These are phyloP conservation scores for Bilobella aurantiaca DNA, from an alignment of 1,140 invertebrate genomes.

Conservation along the genomic window DNA sequence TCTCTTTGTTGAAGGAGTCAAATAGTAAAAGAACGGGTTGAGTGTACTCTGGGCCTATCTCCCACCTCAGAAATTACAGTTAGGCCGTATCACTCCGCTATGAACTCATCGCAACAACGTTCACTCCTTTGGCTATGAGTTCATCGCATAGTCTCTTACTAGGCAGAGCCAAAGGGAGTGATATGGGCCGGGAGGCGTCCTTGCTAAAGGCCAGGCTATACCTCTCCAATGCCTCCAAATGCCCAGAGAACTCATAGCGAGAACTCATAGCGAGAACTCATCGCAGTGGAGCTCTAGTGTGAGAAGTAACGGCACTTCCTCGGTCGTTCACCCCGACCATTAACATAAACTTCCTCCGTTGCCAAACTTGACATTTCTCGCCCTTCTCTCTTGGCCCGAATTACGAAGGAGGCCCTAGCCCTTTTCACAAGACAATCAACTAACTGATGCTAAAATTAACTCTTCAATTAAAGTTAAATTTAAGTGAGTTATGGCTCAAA, in stretches of 20 bases:
- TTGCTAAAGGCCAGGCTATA: constrained; percentile 32
- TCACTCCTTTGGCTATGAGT: too few species aligned
- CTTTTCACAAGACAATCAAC: too few species aligned
- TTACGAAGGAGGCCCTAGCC: too few species aligned
- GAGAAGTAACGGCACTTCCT: constrained; percentile 30
- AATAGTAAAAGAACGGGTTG: constrained; percentile 11
- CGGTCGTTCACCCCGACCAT: constrained; percentile 32
- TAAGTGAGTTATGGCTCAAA: too few species aligned
- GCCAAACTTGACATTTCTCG: constrained; percentile 16
- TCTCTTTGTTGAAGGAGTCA: too few species aligned
- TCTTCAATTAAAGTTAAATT: too few species aligned
- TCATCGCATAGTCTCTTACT: neutral
- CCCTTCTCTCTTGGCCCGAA: constrained; percentile 3
- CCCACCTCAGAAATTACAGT: too few species aligned
- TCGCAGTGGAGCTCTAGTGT: neutral
- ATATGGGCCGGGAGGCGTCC: constrained; percentile 23
- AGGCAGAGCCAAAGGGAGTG: constrained; percentile 5
- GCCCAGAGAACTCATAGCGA: too few species aligned
- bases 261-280: too few species aligned
- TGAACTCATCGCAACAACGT: too few species aligned
- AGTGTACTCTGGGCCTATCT: neutral
- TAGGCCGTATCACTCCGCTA: too few species aligned
- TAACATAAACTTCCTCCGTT: constrained; percentile 29
- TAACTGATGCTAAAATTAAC: too few species aligned
- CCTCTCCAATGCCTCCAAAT: neutral